These are phyloP conservation scores for Tympanuchus pallidicinctus DNA, from an alignment of 2,113 vertebrate genomes.

Conservation along the genomic window DNA sequence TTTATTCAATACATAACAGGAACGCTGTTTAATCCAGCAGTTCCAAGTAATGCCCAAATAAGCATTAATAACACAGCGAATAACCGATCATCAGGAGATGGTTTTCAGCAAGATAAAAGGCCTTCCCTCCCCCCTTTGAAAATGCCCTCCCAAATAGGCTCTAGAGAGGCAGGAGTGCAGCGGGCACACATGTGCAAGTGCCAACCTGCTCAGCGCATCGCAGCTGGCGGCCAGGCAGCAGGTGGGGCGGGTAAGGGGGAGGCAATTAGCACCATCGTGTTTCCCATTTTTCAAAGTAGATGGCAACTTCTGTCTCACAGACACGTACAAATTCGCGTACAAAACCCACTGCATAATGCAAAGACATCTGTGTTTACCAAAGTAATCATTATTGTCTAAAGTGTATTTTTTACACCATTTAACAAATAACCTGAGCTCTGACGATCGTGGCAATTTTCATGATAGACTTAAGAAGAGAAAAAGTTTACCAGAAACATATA, in stretches of 20 bases:
- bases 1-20: constrained; percentile 78
- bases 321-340: not conserved
- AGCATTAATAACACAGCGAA: constrained; percentile 70
- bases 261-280: not conserved
- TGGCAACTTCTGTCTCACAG: constrained; percentile 3
- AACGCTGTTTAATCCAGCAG: constrained; percentile 80
- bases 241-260: not conserved
- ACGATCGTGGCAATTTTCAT: constrained; percentile 58
- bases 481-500: not conserved
- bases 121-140: constrained; percentile 62
- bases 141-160: constrained; percentile 27
- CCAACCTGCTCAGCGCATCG: not conserved
- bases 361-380: constrained; percentile 63
- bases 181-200: not conserved
- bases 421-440: constrained; percentile 71
- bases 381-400: constrained; percentile 65
- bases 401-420: constrained; percentile 65
- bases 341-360: not conserved
- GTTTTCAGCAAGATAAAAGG: constrained; percentile 67
- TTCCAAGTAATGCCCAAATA: constrained; percentile 80
- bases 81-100: constrained; percentile 73
- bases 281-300: constrained; percentile 30
- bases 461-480: constrained; percentile 15
- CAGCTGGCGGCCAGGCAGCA: constrained; percentile 30
- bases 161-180: constrained; percentile 26